phyloP scores from a whole-genome alignment of 1,140 invertebrate genomes.

The Daktulosphaira vitifoliae region DNA sequence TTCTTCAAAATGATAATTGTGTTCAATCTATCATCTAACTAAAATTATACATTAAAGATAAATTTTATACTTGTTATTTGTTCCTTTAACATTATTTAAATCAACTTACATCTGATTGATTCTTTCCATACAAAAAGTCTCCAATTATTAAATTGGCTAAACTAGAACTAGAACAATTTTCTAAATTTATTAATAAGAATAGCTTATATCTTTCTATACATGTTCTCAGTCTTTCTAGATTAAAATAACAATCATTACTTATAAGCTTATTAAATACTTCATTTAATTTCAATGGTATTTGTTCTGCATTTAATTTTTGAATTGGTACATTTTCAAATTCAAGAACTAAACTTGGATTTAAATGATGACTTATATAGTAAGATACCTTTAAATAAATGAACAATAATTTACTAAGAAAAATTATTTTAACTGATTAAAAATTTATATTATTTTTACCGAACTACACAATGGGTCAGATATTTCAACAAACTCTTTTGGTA shows the following conservation, averaged over 20 bases:
- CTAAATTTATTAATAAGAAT: constrained; percentile 60
- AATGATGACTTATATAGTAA: constrained; percentile 62
- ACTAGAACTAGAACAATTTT: constrained; percentile 65
- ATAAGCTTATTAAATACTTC: constrained; percentile 49
- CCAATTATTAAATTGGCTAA: constrained; percentile 68
- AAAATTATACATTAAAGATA: constrained; percentile 39
- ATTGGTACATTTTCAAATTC: constrained; percentile 69
- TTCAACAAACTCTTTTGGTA: constrained; percentile 78
- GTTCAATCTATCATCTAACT: constrained; percentile 66
- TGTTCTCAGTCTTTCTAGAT: constrained; percentile 64
- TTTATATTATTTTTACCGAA: constrained; percentile 50
- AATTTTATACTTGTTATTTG: background rate
- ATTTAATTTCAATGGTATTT: constrained; percentile 48
- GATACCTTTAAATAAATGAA: constrained; percentile 52
- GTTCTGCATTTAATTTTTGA: constrained; percentile 55
- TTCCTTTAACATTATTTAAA: too few relatives aligned
- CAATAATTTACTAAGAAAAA: too few relatives aligned
- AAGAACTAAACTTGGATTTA: constrained; percentile 58
- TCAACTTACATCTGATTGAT: constrained; percentile 60
- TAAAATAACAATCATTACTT: constrained; percentile 51
- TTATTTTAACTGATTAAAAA: background rate
- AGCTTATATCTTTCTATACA: constrained; percentile 64
- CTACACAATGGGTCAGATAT: constrained; percentile 71
- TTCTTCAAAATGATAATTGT: constrained; percentile 55
- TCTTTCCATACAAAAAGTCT: constrained; percentile 71